These are phyloP conservation scores for Drosophila insularis DNA, from an alignment of 1,140 invertebrate genomes.

Conservation along the genomic window DNA sequence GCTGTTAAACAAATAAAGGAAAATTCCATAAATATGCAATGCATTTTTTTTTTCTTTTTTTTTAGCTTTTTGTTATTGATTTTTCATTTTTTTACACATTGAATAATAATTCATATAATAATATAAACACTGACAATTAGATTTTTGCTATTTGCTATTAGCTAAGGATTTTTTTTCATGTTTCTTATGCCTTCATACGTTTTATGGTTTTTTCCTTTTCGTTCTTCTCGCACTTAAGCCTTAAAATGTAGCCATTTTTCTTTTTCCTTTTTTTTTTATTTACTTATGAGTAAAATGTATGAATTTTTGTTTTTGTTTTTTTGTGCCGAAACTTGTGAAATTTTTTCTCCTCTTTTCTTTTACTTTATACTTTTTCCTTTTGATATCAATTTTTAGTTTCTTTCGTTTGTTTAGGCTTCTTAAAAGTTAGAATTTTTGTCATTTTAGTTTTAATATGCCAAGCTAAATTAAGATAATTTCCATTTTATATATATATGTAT, in stretches of 20 bases:
- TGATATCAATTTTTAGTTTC: conserved; percentile 47
- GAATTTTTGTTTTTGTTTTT: conserved; percentile 32
- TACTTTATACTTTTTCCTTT: conserved; percentile 29
- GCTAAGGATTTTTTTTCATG: conserved; percentile 48
- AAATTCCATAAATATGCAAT: conserved; percentile 14
- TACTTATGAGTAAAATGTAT: conserved; percentile 61
- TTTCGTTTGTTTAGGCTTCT: conserved; percentile 25
- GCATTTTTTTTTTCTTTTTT: conserved; percentile 26
- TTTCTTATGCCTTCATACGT: conserved; percentile 38
- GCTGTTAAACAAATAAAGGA: conserved; percentile 5
- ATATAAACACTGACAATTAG: conserved; percentile 77
- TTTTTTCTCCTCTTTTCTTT: conserved; percentile 50
- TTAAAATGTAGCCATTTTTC: conserved; percentile 29
- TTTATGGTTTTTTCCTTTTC: conserved; percentile 50
- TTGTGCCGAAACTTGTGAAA: conserved; percentile 69
- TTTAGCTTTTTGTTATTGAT: conserved; percentile 17
- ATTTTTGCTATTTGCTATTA: conserved; percentile 73
- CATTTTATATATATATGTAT: conserved; percentile 8
- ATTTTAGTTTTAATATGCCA: conserved; percentile 51
- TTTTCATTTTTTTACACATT: conserved; percentile 61
- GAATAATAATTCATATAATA: conserved; percentile 69
- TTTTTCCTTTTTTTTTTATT: conserved; percentile 52
- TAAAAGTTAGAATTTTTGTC: conserved; percentile 51
- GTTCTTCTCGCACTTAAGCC: conserved; percentile 31
- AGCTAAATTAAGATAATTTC: conserved; percentile 52